Evolutionary conservation across 2,888 invertebrate genomes (phyloP), one percentile per base, ranked within the genome.

Genomic region (Ypsolopha sequella): DNA sequence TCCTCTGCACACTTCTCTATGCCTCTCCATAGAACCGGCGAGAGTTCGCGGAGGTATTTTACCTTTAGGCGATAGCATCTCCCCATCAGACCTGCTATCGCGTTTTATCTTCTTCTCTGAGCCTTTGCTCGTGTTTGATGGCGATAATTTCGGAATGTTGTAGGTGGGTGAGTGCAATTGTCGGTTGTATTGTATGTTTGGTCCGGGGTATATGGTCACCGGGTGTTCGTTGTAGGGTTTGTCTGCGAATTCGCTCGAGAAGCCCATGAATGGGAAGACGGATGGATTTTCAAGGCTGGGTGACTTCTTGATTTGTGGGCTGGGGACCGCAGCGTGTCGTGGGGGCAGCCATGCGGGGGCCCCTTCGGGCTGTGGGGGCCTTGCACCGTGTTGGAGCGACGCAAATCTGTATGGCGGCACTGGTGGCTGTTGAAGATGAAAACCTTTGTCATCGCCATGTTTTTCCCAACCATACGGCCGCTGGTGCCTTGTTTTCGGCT

Each of bases 401-500:
- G 91, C 90, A 68, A 91, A 93, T 58, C 88, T 82, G 66, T 89
- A 90, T 47, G 89, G 89, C 36, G 90, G 89, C 33, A 88, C 88
- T 52, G 89, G 89, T 10, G 90, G 88, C 46, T 89, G 90, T 52
- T 89, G 89, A 34, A 84, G 65, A 49, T 80, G 76, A 58, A 82
- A 84, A 6, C 71, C 52, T 53, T 70, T 76, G 33, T 66, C 58
- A 50, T 80, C 80, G 53, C 65, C 66, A 59, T 88, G 81, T 60
- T 89, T 89, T 62, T 92, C 91, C 92, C 92, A 92, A 34, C 92
- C 92, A 64, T 90, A 92, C 6, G 92, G 92, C 59, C 93, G 88
- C 70, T 91, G 92, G 65, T 93, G 92, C 61, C 90, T 89, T 41
- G 92, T 92, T 86, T 92, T 93, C 36, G 93, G 92, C 93, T 93